Evolutionary conservation across 2,888 invertebrate genomes (phyloP).

Genomic region (Drosophila peninsularis): DNA sequence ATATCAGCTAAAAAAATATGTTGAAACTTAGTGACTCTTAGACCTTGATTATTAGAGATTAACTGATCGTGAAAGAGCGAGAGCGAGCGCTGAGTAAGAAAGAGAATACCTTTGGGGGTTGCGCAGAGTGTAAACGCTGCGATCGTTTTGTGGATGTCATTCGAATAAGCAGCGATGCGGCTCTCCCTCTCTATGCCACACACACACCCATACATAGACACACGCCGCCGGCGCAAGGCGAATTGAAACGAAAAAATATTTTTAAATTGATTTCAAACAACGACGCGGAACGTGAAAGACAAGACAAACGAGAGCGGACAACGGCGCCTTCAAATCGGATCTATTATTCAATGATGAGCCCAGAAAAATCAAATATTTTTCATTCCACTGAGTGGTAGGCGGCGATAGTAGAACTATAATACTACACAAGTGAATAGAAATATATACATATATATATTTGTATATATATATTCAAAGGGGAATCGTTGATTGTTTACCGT

Average conservation of each 20-base stretch:
- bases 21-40: neutral
- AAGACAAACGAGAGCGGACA: constrained; percentile 52
- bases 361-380: constrained; percentile 36
- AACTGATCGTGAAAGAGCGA: neutral
- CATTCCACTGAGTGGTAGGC: constrained; percentile 49
- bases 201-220: neutral
- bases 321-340: constrained; percentile 26
- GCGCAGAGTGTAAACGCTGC: constrained; percentile 10
- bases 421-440: constrained; percentile 3
- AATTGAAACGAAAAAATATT: constrained; percentile 75
- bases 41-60: constrained; percentile 9
- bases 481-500: constrained; percentile 39
- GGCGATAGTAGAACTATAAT: constrained; percentile 18
- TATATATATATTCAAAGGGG: constrained; percentile 5
- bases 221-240: constrained; percentile 22
- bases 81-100: constrained; percentile 27
- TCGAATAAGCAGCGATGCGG: constrained; percentile 42
- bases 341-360: constrained; percentile 62
- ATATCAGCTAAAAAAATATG: neutral
- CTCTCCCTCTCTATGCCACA: constrained; percentile 7
- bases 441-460: neutral
- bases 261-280: constrained; percentile 79
- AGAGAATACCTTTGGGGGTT: constrained; percentile 23
- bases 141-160: constrained; percentile 62
- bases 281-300: constrained; percentile 47